Conservation (phyloP, 2,113 vertebrate species). For the Microcebus lehilahytsara region DNA sequence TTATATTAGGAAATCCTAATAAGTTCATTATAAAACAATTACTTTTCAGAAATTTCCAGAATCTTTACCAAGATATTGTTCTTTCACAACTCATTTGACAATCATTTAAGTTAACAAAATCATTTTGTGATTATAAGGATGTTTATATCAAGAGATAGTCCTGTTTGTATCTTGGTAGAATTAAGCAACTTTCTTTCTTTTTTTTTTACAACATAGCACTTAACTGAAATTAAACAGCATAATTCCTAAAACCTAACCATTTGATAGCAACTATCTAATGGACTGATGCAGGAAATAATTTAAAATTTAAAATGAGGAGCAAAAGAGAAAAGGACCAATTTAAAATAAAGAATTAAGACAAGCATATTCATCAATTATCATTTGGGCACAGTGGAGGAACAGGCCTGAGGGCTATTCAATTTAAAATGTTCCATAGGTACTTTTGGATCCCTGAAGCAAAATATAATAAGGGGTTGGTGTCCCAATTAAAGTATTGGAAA, state of each 20-base stretch:
- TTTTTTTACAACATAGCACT: neutral
- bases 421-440: constrained; percentile 55
- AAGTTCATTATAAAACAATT: neutral
- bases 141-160: neutral
- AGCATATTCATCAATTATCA: constrained; percentile 62
- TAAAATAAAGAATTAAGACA: constrained; percentile 67
- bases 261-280: neutral
- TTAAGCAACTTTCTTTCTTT: neutral
- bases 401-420: constrained; percentile 59
- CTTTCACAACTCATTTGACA: neutral
- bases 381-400: constrained; percentile 31
- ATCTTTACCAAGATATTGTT: neutral
- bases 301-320: constrained; percentile 39
- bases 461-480: constrained; percentile 61
- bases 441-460: constrained; percentile 52
- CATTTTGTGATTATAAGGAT: neutral
- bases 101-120: constrained; percentile 21
- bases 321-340: constrained; percentile 45
- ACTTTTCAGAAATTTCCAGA: neutral
- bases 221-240: neutral
- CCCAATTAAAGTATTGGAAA: constrained; percentile 68
- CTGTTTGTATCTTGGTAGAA: neutral
- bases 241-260: neutral
- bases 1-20: neutral
- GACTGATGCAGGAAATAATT: constrained; percentile 38